These are phyloP conservation scores for Butorides virescens DNA, from an alignment of 2,113 vertebrate species.

Conservation along the genomic window DNA sequence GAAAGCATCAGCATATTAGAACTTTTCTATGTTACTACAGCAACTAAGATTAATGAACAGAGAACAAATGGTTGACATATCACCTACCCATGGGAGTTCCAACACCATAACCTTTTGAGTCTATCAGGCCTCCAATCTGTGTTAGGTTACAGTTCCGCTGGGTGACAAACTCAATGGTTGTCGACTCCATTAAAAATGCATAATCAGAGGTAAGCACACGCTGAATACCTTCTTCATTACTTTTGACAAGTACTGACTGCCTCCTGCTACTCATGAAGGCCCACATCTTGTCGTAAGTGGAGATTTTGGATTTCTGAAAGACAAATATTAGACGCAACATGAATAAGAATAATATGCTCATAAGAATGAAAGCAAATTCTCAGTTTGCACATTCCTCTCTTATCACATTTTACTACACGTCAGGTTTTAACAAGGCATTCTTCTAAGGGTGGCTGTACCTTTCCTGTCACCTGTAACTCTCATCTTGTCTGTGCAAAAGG, in stretches of 20 bases:
- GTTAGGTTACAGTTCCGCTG: constrained; percentile 98
- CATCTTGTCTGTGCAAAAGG: background rate
- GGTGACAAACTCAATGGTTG: constrained; percentile 94
- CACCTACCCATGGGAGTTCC: constrained; percentile 97
- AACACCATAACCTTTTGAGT: constrained; percentile 95
- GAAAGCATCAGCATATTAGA: background rate
- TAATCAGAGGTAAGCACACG: constrained; percentile 97
- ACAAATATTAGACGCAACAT: constrained; percentile 6
- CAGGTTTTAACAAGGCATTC: background rate
- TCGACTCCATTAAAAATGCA: constrained; percentile 98
- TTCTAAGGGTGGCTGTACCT: background rate
- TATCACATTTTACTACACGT: fast-evolving
- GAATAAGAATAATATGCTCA: background rate
- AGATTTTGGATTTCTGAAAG: constrained; percentile 97
- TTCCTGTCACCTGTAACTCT: background rate
- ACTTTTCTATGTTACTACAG: background rate
- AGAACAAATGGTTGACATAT: background rate
- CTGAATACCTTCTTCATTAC: constrained; percentile 94
- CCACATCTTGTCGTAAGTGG: constrained; percentile 99
- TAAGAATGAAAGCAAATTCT: background rate
- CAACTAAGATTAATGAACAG: constrained; percentile 43
- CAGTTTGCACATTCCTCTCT: background rate
- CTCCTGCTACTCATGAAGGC: constrained; percentile 98
- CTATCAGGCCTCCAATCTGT: constrained; percentile 96
- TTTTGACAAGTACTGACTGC: constrained; percentile 96